phyloP scores from a whole-genome alignment of 2,113 vertebrate species.

The Rhineura floridana region DNA sequence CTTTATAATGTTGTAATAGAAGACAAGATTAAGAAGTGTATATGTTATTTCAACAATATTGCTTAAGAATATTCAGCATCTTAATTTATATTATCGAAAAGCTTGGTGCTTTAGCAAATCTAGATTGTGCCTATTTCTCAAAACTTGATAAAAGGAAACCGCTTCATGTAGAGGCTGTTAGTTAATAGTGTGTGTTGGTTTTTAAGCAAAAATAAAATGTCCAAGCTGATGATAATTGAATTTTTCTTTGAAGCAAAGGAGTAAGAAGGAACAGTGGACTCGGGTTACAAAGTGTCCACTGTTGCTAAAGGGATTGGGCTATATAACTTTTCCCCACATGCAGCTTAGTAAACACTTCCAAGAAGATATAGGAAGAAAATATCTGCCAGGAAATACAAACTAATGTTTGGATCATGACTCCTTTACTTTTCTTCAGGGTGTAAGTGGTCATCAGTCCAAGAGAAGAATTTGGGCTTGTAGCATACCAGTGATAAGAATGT shows the following conservation, averaged over 20 bases:
- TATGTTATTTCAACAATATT: neutral
- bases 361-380: neutral
- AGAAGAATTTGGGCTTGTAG: neutral
- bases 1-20: neutral
- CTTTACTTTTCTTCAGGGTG: neutral
- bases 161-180: neutral
- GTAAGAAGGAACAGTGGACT: neutral
- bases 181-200: neutral
- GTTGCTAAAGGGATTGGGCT: neutral
- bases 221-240: neutral
- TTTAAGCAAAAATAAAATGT: neutral
- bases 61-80: neutral
- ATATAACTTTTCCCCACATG: neutral
- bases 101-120: neutral
- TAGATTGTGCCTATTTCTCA: neutral
- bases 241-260: neutral
- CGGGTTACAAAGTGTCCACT: neutral
- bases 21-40: neutral
- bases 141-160: neutral
- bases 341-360: neutral
- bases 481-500: neutral
- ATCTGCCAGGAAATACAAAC: neutral
- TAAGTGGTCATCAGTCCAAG: too few relatives aligned
- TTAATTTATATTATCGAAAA: neutral
- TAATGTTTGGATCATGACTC: neutral